Evolutionary conservation across 1,140 invertebrate species (phyloP), one percentile per base, ranked within the genome.

Genomic region (Doryteuthis pealeii): DNA sequence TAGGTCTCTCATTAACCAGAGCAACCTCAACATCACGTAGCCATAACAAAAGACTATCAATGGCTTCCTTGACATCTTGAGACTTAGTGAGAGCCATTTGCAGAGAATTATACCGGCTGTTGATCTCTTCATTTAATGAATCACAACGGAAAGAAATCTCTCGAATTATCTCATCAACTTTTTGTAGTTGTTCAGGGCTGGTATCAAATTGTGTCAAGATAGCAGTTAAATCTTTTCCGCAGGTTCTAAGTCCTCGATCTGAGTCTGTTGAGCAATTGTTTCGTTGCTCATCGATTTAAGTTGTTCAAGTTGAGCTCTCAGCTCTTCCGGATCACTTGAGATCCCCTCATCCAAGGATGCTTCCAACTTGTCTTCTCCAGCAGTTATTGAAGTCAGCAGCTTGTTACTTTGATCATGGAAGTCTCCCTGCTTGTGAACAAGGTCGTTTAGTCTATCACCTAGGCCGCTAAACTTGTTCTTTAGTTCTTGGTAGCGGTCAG

Each of bases 11-110:
- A 77, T 93, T 91, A 31, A 90, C 91, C 77, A 77, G 92, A 81
- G 93, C 92, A 77, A 91, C 92, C 84, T 98, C 95, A 12, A 93
- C 92, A 78, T 93, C 92, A 75, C 92, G 93, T 43, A 98, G 88
- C 96, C 96, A 98, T 67, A 90, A 87, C 6, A 94, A 91, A 12
- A 98, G 90, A 71, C 93, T 91, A 81, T 97, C 95, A 0, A 97
- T 89, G 12, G 95, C 94, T 86, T 97, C 95, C 85, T 97, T 94
- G 15, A 98, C 93, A n/a, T 94, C 95, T 88, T 98, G 96, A 71
- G 94, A 95, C 86, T 97, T 94, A 8, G 96, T 92, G 43, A 98
- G 88, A 0, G 95, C 95, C 0, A 93, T 93, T 79, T 98, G 85
- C 28, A 87, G 76, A 30, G 73, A 72, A 62, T 83, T 83, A n/a